A percentile compares a stretch with the other conserved stretches of the same genome.
phyloP scores from a whole-genome alignment of 2,113 vertebrate genomes.

The Galeopterus variegatus region DNA sequence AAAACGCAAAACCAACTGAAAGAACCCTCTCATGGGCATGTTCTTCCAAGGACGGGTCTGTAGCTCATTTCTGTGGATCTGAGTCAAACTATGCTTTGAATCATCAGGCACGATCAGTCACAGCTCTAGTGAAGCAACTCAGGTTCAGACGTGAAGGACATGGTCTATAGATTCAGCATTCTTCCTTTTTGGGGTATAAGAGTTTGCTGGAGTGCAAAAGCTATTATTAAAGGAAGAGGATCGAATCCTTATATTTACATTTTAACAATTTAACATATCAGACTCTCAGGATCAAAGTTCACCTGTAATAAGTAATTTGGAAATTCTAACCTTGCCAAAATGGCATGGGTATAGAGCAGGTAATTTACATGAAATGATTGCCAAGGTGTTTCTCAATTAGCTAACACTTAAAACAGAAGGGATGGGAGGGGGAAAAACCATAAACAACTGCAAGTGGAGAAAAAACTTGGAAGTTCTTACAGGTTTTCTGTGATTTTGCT shows the following conservation, averaged over 20 bases:
- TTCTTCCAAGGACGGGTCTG: not conserved
- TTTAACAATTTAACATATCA: not conserved
- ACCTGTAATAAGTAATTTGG: constrained; percentile 69
- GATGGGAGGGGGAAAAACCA: too few relatives aligned
- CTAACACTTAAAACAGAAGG: not conserved
- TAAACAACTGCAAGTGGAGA: not conserved
- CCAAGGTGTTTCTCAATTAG: constrained; percentile 66
- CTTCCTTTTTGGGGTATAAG: not conserved
- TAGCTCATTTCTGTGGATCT: not conserved
- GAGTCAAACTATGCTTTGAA: not conserved
- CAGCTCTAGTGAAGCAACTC: not conserved
- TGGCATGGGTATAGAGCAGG: not conserved
- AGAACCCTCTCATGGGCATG: not conserved
- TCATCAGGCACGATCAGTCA: not conserved
- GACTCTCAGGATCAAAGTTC: constrained; percentile 40
- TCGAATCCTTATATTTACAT: not conserved
- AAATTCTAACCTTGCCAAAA: constrained; percentile 65
- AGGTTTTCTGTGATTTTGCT: constrained; percentile 33
- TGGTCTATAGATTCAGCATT: not conserved
- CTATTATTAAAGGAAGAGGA: constrained; percentile 32
- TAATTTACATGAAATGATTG: constrained; percentile 38
- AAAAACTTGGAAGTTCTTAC: not conserved
- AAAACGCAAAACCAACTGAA: constrained; percentile 35
- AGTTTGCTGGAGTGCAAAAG: not conserved
- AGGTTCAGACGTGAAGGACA: constrained; percentile 16